phyloP scores from a whole-genome alignment of 2,888 invertebrate species.

The Oegoconia quadripuncta region DNA sequence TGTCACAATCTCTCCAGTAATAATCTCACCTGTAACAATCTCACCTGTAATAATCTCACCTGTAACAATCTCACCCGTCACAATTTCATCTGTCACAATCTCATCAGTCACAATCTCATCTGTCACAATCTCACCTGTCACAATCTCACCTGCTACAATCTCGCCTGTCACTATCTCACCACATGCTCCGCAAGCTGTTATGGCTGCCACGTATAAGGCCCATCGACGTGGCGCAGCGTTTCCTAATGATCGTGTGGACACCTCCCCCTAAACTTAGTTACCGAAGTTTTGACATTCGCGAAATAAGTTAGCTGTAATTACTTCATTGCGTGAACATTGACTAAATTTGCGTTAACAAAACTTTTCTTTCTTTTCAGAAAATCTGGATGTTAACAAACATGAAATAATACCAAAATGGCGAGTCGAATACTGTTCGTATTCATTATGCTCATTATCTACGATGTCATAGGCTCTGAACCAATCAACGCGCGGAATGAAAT shows the following conservation, averaged over 20 bases:
- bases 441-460: background rate
- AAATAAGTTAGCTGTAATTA: background rate
- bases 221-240: background rate
- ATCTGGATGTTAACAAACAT: constrained; percentile 2
- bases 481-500: background rate
- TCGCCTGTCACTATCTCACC: background rate
- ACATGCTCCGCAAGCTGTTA: background rate
- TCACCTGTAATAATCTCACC: no score
- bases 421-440: background rate
- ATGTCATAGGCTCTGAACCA: background rate
- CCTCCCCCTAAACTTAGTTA: no score
- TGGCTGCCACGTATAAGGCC: background rate
- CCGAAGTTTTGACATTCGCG: no score
- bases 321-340: background rate
- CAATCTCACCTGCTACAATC: background rate
- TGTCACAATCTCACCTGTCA: no score
- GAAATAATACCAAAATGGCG: constrained; percentile 16
- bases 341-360: background rate
- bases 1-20: no score
- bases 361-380: background rate
- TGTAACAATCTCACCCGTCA: no score
- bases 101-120: no score
- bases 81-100: no score
- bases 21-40: no score
- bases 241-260: background rate